Evolutionary conservation across 2,888 invertebrate genomes (phyloP).

Genomic region (Acleris sparsana): DNA sequence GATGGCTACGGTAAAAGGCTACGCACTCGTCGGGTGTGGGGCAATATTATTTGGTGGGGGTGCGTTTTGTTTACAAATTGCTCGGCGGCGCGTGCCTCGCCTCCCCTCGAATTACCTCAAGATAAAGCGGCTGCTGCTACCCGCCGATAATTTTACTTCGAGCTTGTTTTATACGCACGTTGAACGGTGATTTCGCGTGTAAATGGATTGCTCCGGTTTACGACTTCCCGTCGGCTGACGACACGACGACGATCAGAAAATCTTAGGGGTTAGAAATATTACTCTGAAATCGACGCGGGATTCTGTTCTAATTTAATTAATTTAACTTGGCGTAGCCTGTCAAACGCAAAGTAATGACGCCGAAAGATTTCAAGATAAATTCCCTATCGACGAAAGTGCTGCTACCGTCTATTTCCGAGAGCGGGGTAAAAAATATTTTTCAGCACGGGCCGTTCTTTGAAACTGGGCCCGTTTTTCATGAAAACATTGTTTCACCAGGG

Average conservation of each 20-base stretch:
- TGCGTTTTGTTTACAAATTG: slow-evolving; percentile 81
- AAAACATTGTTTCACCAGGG: slow-evolving; percentile 34
- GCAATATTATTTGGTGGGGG: slow-evolving; percentile 70
- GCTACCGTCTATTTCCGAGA: slow-evolving; percentile 32
- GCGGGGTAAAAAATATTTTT: slow-evolving; percentile 28
- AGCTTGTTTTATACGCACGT: slow-evolving; percentile 66
- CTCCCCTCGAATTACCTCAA: slow-evolving; percentile 56
- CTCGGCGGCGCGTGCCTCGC: slow-evolving; percentile 67
- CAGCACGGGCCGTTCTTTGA: slow-evolving; percentile 22
- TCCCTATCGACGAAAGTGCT: slow-evolving; percentile 22
- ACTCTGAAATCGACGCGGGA: background rate
- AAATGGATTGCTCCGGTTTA: slow-evolving; percentile 67
- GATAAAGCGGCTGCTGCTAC: slow-evolving; percentile 62
- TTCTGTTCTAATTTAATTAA: slow-evolving; percentile 11
- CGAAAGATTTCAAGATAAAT: slow-evolving; percentile 28
- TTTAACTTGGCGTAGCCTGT: slow-evolving; percentile 18
- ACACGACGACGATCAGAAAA: slow-evolving; percentile 31
- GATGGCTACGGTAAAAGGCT: slow-evolving; percentile 61
- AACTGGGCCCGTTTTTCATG: slow-evolving; percentile 37
- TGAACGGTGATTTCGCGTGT: slow-evolving; percentile 61
- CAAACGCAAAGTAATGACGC: slow-evolving; percentile 26
- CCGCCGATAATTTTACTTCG: slow-evolving; percentile 68
- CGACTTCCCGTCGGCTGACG: slow-evolving; percentile 42
- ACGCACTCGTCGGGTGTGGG: slow-evolving; percentile 54
- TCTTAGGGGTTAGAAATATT: slow-evolving; percentile 6